A percentile compares a stretch with the other conserved stretches of the same genome.
Conservation (phyloP, 2,797 vertebrate species). For the Sebastiscus tertius region DNA sequence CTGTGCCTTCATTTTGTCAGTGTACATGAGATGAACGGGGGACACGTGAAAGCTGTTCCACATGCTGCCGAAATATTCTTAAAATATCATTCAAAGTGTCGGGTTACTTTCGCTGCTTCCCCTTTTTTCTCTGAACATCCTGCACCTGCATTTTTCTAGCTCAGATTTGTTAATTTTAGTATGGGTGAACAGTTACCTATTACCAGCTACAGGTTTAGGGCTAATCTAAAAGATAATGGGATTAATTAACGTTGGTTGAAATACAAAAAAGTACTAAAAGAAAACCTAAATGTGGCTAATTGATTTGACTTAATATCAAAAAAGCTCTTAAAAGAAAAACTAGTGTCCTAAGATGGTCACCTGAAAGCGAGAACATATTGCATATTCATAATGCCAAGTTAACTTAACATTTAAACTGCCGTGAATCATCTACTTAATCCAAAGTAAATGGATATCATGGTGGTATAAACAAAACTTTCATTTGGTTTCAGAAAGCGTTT, state of each 20-base stretch:
- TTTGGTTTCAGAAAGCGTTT: conserved; percentile 38
- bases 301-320: conserved; percentile 5
- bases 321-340: conserved; percentile 21
- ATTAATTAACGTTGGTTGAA: background rate
- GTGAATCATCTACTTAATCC: conserved; percentile 23
- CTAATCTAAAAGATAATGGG: background rate
- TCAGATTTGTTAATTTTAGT: conserved; percentile 1
- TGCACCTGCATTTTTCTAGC: conserved; percentile 17
- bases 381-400: conserved; percentile 18
- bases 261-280: background rate
- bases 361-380: conserved; percentile 26
- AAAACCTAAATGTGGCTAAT: conserved; percentile 17
- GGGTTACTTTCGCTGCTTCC: conserved; percentile 11
- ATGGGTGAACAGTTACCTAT: background rate
- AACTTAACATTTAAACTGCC: conserved; percentile 28
- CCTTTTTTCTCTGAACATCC: background rate
- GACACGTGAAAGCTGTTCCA: conserved; percentile 62
- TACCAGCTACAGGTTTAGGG: conserved; percentile 18
- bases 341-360: conserved; percentile 10
- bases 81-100: conserved; percentile 18
- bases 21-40: conserved; percentile 28
- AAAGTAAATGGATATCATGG: conserved; percentile 17
- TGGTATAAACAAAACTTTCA: background rate
- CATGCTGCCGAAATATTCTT: conserved; percentile 11
- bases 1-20: conserved; percentile 78